A percentile compares a stretch with the other conserved stretches of the same genome.
Evolutionary conservation across 1,140 invertebrate genomes (phyloP).

Genomic region (Andricus grossulariae): DNA sequence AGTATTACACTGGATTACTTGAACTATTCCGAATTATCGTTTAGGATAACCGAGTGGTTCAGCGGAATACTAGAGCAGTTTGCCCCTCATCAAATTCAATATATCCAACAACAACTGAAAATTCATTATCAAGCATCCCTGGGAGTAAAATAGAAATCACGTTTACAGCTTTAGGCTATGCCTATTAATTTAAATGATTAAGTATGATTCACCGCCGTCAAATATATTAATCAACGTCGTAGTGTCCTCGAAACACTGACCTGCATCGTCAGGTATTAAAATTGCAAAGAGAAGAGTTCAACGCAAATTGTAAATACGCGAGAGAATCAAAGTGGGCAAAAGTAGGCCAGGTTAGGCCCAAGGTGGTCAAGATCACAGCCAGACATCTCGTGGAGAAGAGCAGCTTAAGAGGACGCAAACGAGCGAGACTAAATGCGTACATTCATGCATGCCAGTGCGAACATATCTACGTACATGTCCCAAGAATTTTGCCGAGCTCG

Average conservation of each 20-base stretch:
- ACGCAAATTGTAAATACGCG: slow-evolving; percentile 3
- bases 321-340: slow-evolving; percentile 31
- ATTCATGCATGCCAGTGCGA: slow-evolving; percentile 27
- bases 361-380: slow-evolving; percentile 13
- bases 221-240: neutral
- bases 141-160: too few relatives aligned
- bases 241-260: slow-evolving; percentile 25
- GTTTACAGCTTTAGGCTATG: neutral
- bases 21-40: too few relatives aligned
- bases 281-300: slow-evolving; percentile 3
- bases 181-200: neutral
- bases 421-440: slow-evolving; percentile 13
- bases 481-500: slow-evolving; percentile 44
- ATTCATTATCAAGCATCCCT: too few relatives aligned
- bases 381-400: slow-evolving; percentile 8
- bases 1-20: too few relatives aligned
- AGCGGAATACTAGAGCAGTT: too few relatives aligned
- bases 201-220: too few relatives aligned
- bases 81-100: too few relatives aligned
- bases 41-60: too few relatives aligned
- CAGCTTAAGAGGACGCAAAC: slow-evolving; percentile 1
- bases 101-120: too few relatives aligned
- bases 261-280: slow-evolving; percentile 7
- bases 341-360: slow-evolving; percentile 28
- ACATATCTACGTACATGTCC: slow-evolving; percentile 29